Evolutionary conservation across 2,888 invertebrate species (phyloP).

Genomic region (Apamea sordens): DNA sequence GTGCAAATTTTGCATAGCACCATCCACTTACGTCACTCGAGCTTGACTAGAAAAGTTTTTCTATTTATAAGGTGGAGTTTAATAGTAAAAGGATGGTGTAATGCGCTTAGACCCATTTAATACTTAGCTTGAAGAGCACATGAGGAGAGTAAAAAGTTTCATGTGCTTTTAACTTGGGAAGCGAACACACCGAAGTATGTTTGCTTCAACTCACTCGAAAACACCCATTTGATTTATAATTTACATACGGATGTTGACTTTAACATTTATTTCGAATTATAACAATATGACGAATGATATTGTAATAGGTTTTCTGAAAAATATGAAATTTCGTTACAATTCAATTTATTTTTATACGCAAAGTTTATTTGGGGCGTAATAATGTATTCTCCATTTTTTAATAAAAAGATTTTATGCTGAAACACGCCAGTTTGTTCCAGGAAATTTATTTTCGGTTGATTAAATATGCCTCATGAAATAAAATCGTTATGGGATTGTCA

Average conservation of each 20-base stretch:
- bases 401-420: slow-evolving; percentile 31
- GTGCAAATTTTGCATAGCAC: slow-evolving; percentile 59
- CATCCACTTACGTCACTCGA: slow-evolving; percentile 24
- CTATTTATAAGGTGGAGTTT: slow-evolving; percentile 24
- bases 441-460: slow-evolving; percentile 25
- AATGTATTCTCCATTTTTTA: slow-evolving; percentile 25
- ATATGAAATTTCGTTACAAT: slow-evolving; percentile 18
- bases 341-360: slow-evolving; percentile 37
- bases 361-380: slow-evolving; percentile 28
- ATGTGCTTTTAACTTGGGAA: slow-evolving; percentile 33
- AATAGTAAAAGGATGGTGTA: slow-evolving; percentile 27
- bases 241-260: neutral
- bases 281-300: neutral
- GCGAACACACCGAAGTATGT: slow-evolving; percentile 8
- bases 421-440: slow-evolving; percentile 26
- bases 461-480: slow-evolving; percentile 21
- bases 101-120: slow-evolving; percentile 39
- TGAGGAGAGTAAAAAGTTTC: slow-evolving; percentile 44
- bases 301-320: slow-evolving; percentile 18
- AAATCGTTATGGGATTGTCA: slow-evolving; percentile 36
- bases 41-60: slow-evolving; percentile 38
- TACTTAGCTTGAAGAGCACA: slow-evolving; percentile 33
- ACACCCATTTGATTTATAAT: neutral
- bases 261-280: slow-evolving; percentile 6
- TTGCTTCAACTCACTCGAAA: neutral